Conservation (phyloP, 2,888 invertebrate genomes). For the Rhorus exstirpatorius region DNA sequence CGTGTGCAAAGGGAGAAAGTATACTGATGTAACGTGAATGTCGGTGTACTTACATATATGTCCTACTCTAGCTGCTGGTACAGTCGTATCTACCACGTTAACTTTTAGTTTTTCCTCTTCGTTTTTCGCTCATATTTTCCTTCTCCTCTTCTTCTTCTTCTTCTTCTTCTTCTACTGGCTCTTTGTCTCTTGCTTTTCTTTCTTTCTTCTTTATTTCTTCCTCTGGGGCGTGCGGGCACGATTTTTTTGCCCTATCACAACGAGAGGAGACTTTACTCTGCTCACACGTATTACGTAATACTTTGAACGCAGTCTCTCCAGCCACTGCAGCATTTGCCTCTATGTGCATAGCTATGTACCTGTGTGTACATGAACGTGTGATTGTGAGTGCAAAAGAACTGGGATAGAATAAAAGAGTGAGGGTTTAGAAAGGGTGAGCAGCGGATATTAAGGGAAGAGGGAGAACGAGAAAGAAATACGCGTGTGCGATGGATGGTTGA, state of each 20-base stretch:
- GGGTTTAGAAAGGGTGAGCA: slow-evolving; percentile 9
- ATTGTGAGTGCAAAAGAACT: slow-evolving; percentile 17
- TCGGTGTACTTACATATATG: slow-evolving; percentile 20
- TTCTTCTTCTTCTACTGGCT: slow-evolving; percentile 22
- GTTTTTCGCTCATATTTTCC: slow-evolving; percentile 37
- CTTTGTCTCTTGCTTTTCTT: slow-evolving; percentile 35
- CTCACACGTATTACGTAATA: slow-evolving; percentile 26
- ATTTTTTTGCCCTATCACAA: slow-evolving; percentile 45
- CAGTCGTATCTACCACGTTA: slow-evolving; percentile 45
- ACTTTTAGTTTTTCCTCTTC: slow-evolving; percentile 55
- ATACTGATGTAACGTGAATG: slow-evolving; percentile 64
- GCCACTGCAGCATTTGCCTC: slow-evolving; percentile 50
- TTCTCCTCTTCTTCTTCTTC: slow-evolving; percentile 44
- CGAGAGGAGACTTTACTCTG: slow-evolving; percentile 25
- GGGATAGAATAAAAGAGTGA: slow-evolving; percentile 46
- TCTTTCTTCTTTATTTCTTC: slow-evolving; percentile 36
- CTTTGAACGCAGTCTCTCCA: slow-evolving; percentile 26
- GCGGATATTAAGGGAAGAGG: slow-evolving; percentile 15
- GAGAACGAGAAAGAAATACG: slow-evolving; percentile 44
- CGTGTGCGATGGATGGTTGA: slow-evolving; percentile 51
- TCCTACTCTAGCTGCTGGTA: slow-evolving; percentile 47
- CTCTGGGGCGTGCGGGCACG: slow-evolving; percentile 22
- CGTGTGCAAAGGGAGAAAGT: slow-evolving; percentile 39
- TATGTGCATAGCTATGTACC: not conserved
- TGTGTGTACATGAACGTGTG: not conserved